Percentiles rank a stretch among this genome's conserved stretches.
Conservation (phyloP, 1,140 invertebrate species). For the Megalopta genalis region DNA sequence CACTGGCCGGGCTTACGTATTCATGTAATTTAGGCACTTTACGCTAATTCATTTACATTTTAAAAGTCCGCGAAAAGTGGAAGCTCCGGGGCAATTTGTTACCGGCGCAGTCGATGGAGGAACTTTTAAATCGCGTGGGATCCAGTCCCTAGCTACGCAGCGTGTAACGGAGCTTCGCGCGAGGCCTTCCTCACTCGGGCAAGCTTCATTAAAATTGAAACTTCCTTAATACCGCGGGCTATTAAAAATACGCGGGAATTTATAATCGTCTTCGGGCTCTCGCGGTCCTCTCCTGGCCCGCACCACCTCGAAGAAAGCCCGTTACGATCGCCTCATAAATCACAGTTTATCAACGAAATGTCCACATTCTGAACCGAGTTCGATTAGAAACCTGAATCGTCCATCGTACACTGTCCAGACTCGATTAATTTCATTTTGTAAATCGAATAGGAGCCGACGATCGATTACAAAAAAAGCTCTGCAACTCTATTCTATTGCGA, state of each 20-base stretch:
- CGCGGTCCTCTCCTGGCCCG: not conserved
- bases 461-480: no score
- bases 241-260: conserved; percentile 42
- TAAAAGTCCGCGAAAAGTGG: conserved; percentile 13
- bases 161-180: conserved; percentile 9
- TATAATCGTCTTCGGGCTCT: not conserved
- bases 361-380: no score
- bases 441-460: no score
- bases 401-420: no score
- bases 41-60: conserved; percentile 39
- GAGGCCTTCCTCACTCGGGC: not conserved
- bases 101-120: not conserved
- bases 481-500: no score
- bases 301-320: no score
- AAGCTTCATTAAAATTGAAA: conserved; percentile 35
- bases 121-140: conserved; percentile 38
- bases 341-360: no score
- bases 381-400: no score
- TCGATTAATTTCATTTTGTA: no score
- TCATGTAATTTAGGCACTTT: conserved; percentile 26
- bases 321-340: no score
- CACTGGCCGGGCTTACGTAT: conserved; percentile 20
- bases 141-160: not conserved
- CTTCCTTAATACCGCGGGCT: conserved; percentile 30
- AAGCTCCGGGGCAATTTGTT: conserved; percentile 20